Conservation (phyloP, 2,888 invertebrate genomes). For the Harpalus rubripes region DNA sequence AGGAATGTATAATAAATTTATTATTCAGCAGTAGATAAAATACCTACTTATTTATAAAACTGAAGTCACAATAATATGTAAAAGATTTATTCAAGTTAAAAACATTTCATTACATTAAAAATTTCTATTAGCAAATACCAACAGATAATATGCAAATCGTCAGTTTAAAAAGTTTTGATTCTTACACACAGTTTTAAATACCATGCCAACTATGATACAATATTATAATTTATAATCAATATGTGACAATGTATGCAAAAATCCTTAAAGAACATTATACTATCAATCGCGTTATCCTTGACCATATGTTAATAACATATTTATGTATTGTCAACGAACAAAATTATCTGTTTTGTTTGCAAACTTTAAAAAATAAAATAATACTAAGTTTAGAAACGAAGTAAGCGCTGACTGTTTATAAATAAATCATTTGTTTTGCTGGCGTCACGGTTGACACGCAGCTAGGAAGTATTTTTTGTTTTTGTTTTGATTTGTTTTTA, state of each 20-base stretch:
- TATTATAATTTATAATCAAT: slow-evolving; percentile 6
- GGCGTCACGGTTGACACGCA: not conserved
- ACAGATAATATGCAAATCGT: too few species aligned
- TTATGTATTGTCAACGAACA: not conserved
- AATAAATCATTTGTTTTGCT: slow-evolving; percentile 16
- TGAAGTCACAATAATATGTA: too few species aligned
- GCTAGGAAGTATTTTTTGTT: not conserved
- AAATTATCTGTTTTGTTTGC: slow-evolving; percentile 20
- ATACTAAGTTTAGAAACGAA: not conserved
- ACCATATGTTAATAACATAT: slow-evolving; percentile 9
- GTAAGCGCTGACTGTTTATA: not conserved
- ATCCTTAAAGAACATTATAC: slow-evolving; percentile 39
- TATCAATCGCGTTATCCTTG: slow-evolving; percentile 11
- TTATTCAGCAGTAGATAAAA: too few species aligned
- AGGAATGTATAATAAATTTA: too few species aligned
- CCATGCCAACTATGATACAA: not conserved
- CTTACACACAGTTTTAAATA: not conserved
- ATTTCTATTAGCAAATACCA: too few species aligned
- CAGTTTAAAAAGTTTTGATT: not conserved
- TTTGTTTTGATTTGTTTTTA: not conserved
- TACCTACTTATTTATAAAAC: too few species aligned
- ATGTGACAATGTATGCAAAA: slow-evolving; percentile 37
- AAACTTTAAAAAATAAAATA: not conserved
- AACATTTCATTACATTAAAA: too few species aligned
- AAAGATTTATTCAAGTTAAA: too few species aligned